A percentile compares a stretch with the other conserved stretches of the same genome.
These are phyloP conservation scores for Trachelus stipa DNA, from an alignment of 2,888 invertebrate genomes.

Conservation along the genomic window DNA sequence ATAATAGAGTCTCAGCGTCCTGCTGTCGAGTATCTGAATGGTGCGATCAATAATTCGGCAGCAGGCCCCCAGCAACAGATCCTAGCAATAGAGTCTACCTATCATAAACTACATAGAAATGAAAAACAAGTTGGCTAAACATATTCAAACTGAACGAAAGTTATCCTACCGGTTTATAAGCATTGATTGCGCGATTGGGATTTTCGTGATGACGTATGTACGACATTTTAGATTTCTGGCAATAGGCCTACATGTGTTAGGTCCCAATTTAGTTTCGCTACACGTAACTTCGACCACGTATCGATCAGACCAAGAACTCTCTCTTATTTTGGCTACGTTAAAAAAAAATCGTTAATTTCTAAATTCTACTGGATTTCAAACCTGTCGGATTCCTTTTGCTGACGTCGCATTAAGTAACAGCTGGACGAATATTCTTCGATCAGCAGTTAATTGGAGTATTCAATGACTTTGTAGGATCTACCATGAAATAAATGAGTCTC, in stretches of 20 bases:
- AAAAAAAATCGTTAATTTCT: background rate
- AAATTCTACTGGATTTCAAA: background rate
- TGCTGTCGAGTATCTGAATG: background rate
- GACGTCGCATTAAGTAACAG: background rate
- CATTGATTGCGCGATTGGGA: background rate
- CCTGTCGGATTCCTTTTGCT: background rate
- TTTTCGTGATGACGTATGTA: background rate
- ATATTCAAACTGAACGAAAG: background rate
- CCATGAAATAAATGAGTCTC: background rate
- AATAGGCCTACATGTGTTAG: background rate
- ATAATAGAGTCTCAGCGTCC: background rate
- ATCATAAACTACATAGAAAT: background rate
- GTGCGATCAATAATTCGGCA: background rate
- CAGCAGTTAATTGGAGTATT: background rate
- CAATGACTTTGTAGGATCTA: background rate
- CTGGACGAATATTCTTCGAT: background rate
- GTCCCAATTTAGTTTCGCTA: background rate
- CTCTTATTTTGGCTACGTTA: background rate
- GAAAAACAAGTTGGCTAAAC: background rate
- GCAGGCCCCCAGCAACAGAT: background rate
- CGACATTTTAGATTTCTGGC: background rate
- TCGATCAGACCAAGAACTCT: background rate
- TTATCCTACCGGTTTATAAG: background rate
- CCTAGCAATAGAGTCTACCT: background rate
- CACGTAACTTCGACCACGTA: background rate